phyloP scores from a whole-genome alignment of 2,888 invertebrate genomes.

The Sphinx pinastri region DNA sequence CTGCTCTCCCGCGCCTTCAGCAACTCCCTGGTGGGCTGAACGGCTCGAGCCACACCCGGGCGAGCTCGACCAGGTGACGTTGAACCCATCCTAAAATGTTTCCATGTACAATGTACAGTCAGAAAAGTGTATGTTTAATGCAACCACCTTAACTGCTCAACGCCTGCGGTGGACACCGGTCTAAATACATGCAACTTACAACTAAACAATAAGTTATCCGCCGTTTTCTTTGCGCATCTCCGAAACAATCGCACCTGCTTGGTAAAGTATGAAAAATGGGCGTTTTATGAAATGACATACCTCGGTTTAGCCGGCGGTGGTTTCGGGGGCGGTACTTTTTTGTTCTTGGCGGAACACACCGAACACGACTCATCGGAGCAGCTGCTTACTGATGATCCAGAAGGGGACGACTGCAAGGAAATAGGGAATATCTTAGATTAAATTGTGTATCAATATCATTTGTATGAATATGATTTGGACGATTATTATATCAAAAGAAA shows the following conservation, averaged over 20 bases:
- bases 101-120: background rate
- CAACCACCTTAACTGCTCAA: too few relatives aligned
- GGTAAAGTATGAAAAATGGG: too few relatives aligned
- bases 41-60: conserved; percentile 55
- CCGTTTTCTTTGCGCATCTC: too few relatives aligned
- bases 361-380: conserved; percentile 94
- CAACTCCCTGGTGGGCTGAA: conserved; percentile 71
- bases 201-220: too few relatives aligned
- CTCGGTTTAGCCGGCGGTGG: conserved; percentile 86
- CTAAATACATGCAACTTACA: too few relatives aligned
- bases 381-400: conserved; percentile 90
- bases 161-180: too few relatives aligned
- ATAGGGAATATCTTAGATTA: background rate
- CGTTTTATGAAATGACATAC: conserved; percentile 57
- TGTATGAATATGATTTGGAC: too few relatives aligned
- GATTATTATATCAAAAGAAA: too few relatives aligned
- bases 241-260: too few relatives aligned
- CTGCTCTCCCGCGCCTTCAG: conserved; percentile 79
- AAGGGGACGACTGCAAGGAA: conserved; percentile 83
- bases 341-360: conserved; percentile 88
- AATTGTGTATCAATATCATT: background rate
- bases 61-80: conserved; percentile 80
- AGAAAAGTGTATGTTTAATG: too few relatives aligned
- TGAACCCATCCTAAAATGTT: conserved; percentile 35
- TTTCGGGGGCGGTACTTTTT: conserved; percentile 73